phyloP scores from a whole-genome alignment of 2,797 vertebrate species.

The Syngnathus acus region DNA sequence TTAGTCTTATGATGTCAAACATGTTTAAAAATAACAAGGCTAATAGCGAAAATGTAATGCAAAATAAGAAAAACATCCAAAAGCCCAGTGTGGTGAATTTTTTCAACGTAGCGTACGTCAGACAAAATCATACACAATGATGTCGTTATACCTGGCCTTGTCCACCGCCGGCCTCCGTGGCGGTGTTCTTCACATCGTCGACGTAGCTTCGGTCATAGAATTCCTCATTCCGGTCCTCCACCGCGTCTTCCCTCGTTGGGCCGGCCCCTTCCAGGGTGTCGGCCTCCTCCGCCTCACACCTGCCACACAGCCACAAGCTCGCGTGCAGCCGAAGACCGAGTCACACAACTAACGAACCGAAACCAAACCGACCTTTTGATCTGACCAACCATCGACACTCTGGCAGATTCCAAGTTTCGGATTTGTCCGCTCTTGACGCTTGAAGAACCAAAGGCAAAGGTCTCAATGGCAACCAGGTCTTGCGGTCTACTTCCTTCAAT shows the following conservation, averaged over 20 bases:
- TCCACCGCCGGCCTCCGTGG: slow-evolving; percentile 36
- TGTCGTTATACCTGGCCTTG: slow-evolving; percentile 13
- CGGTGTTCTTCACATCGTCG: slow-evolving; percentile 37
- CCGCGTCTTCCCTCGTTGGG: slow-evolving; percentile 39
- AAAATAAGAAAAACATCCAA: not conserved
- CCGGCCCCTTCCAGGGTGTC: slow-evolving; percentile 39
- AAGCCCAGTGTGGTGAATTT: not conserved
- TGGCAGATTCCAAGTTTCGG: slow-evolving; percentile 65
- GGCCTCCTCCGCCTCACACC: slow-evolving; percentile 47
- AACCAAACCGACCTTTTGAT: slow-evolving; percentile 50
- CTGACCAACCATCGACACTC: slow-evolving; percentile 68
- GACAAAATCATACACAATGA: not conserved
- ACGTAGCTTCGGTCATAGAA: slow-evolving; percentile 51
- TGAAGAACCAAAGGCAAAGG: not conserved
- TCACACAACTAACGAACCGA: not conserved
- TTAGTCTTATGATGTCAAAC: too few relatives aligned
- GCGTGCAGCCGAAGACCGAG: not conserved
- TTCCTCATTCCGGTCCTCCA: slow-evolving; percentile 47
- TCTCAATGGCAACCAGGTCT: not conserved
- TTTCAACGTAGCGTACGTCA: not conserved
- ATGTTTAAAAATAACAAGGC: too few relatives aligned
- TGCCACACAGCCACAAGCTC: slow-evolving; percentile 10
- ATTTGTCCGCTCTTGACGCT: slow-evolving; percentile 68
- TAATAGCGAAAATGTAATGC: too few relatives aligned
- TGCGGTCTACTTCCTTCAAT: not conserved